Evolutionary conservation across 2,113 vertebrate genomes (phyloP).

Genomic region (Thomomys bottae): DNA sequence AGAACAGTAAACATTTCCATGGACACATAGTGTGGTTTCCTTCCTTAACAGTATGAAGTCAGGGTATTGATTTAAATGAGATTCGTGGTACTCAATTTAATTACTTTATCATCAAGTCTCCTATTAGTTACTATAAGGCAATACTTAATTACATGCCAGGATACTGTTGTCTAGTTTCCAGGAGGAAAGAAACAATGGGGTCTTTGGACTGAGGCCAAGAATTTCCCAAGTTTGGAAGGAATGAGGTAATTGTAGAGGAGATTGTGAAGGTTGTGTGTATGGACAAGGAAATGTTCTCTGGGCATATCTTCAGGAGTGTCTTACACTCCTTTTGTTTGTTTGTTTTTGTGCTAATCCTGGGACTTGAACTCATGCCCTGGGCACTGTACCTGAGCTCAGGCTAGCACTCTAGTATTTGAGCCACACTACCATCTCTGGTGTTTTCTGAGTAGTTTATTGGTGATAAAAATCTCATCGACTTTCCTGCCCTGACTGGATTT

Average conservation of each 20-base stretch:
- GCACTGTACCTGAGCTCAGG: too few species aligned
- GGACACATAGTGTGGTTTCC: neutral
- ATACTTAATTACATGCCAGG: slow-evolving; percentile 9
- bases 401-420: too few species aligned
- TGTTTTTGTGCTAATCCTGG: too few species aligned
- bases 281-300: neutral
- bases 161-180: neutral
- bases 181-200: neutral
- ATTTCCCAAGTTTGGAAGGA: slow-evolving; percentile 21
- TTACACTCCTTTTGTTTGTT: neutral
- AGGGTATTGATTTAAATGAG: neutral
- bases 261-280: neutral
- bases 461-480: too few species aligned
- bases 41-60: slow-evolving; percentile 23
- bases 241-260: neutral
- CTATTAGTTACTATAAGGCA: neutral
- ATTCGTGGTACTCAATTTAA: slow-evolving; percentile 33
- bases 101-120: slow-evolving; percentile 32
- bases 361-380: too few species aligned
- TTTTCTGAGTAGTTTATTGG: too few species aligned
- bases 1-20: neutral
- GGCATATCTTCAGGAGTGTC: neutral
- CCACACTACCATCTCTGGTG: too few species aligned
- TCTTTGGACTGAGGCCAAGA: neutral
- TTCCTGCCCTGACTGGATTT: too few species aligned